These are phyloP conservation scores for Forbesichthys papilliferus DNA, from an alignment of 2,113 vertebrate species.

Conservation along the genomic window DNA sequence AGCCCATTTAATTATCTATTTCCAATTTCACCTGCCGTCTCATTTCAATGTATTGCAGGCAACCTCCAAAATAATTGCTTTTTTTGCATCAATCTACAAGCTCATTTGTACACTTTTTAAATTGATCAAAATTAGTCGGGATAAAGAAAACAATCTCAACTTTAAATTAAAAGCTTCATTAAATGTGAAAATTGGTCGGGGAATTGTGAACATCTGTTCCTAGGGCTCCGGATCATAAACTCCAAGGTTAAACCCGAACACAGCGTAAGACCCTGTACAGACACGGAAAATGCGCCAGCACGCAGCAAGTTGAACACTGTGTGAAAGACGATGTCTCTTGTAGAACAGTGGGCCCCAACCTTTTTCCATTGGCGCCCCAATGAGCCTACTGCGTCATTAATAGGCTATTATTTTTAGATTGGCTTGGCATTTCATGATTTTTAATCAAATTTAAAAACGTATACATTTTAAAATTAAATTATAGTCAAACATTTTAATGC, in stretches of 20 bases:
- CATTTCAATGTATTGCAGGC: slow-evolving; percentile 59
- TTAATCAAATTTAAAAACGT: too few species aligned
- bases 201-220: slow-evolving; percentile 80
- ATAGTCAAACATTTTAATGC: too few species aligned
- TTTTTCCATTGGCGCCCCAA: too few species aligned
- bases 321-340: slow-evolving; percentile 5
- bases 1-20: slow-evolving; percentile 62
- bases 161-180: slow-evolving; percentile 80
- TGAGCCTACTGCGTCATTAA: too few species aligned
- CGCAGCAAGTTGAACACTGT: slow-evolving; percentile 41
- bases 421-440: too few species aligned
- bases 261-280: slow-evolving; percentile 61
- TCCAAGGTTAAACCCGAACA: slow-evolving; percentile 79
- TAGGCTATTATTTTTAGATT: too few species aligned
- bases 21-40: slow-evolving; percentile 69
- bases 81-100: slow-evolving; percentile 60
- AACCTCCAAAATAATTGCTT: slow-evolving; percentile 66
- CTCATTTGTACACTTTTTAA: slow-evolving; percentile 73
- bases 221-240: slow-evolving; percentile 60
- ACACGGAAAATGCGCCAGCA: slow-evolving; percentile 8
- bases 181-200: slow-evolving; percentile 79
- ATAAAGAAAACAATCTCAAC: slow-evolving; percentile 73
- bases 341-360: too few species aligned
- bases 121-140: slow-evolving; percentile 71
- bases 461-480: too few species aligned